Conservation (phyloP, 1,140 invertebrate genomes). For the Chironomus tepperi region DNA sequence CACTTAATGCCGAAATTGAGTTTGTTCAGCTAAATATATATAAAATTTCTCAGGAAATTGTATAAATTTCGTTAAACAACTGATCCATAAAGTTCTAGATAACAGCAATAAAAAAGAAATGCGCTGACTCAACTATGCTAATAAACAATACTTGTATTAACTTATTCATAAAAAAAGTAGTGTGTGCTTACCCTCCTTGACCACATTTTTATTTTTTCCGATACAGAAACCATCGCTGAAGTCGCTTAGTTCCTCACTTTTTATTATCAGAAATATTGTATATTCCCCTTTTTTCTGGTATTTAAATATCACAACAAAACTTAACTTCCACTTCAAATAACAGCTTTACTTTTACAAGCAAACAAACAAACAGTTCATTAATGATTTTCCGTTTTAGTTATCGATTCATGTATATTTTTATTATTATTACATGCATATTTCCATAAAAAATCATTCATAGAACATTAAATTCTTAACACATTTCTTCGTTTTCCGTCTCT, state of each 20-base stretch:
- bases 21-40: too few species aligned
- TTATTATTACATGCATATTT: neutral
- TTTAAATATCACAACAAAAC: neutral
- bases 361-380: constrained; percentile 6
- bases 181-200: constrained; percentile 5
- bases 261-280: neutral
- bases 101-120: too few species aligned
- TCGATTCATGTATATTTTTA: neutral
- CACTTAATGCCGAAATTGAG: too few species aligned
- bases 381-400: constrained; percentile 13
- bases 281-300: neutral
- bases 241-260: neutral
- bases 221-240: constrained; percentile 5
- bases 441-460: neutral
- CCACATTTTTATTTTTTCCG: constrained; percentile 22
- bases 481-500: neutral
- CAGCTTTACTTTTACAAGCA: neutral
- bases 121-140: neutral
- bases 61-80: too few species aligned
- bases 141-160: neutral
- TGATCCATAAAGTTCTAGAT: too few species aligned
- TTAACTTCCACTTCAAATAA: too few species aligned
- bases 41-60: too few species aligned
- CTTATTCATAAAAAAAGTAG: neutral
- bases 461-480: constrained; percentile 14